These are phyloP conservation scores for Phoebastria nigripes DNA, from an alignment of 2,797 vertebrate genomes.

Conservation along the genomic window DNA sequence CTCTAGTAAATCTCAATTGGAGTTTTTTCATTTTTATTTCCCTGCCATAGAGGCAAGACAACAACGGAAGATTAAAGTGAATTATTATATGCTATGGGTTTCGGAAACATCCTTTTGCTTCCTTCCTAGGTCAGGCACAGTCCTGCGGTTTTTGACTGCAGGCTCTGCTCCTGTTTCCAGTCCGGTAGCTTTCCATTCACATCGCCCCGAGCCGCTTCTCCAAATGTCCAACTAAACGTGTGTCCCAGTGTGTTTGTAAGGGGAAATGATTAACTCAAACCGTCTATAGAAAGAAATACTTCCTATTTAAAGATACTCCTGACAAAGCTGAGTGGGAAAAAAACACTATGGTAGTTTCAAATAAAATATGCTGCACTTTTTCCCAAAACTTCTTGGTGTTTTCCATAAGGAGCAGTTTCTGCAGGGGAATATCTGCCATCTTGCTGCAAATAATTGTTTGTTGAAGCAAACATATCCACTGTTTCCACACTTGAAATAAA, in stretches of 20 bases:
- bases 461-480: background rate
- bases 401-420: background rate
- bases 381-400: background rate
- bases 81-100: conserved; percentile 63
- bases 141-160: background rate
- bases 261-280: conserved; percentile 36
- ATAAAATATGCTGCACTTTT: background rate
- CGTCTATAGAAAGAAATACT: conserved; percentile 29
- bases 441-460: background rate
- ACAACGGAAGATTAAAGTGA: conserved; percentile 53
- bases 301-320: conserved; percentile 29
- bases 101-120: conserved; percentile 63
- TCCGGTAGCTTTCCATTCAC: conserved; percentile 42
- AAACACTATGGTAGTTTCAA: background rate
- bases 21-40: background rate
- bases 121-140: conserved; percentile 64
- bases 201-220: background rate
- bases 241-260: background rate
- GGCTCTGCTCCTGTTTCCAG: conserved; percentile 23
- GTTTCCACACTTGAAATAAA: background rate
- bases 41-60: background rate
- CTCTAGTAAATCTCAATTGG: background rate
- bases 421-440: background rate
- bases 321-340: background rate
- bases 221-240: background rate